Base-by-base conservation (phyloP, 2,888 invertebrate species). In the Drosophila dives region DNA sequence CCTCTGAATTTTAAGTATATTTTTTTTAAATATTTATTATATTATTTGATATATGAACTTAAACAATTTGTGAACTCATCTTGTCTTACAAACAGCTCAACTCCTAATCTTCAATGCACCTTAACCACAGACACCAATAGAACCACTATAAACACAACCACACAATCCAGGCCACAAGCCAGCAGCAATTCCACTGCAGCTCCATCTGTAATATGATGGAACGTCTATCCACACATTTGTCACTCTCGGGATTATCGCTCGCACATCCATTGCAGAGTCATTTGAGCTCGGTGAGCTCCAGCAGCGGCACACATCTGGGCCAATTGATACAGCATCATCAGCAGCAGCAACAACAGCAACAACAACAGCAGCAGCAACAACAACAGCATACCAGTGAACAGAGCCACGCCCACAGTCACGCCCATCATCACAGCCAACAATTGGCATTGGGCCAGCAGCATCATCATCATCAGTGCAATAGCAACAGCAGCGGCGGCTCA, bases 211-310 rank as follows among this genome's bases (percentile, higher is more conserved):
- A 91, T 91, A 93, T 93, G 93, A 93, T 93, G 93, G 93, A 93
- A 91, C 92, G 93, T 82, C 92, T 93, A 85, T 93, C 93, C 89
- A 92, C 93, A 68, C 86, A 87, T 64, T 77, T 93, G 80, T 92
- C 93, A 80, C 90, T 93, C 69, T 92, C 93, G 73, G 93, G 93
- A 82, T 89, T 93, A 89, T 92, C 93, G 83, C 91, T 93, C 80
- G 91, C 93, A 66, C 93, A 93, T 91, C 93, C 93, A 75, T 86
- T 93, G 65, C 91, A 92, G 79, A 91, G 91, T 80, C 93, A 93
- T 79, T 85, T 93, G 73, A 91, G 91, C 70, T 90, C 91, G 51
- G 82, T 81, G 54, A 75, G 86, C 75, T 77, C 86, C 83, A 77
- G 80, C 83, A 79, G 86, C 76, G 74, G 90, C 88, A 81, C 90